Evolutionary conservation across 2,888 invertebrate genomes (phyloP).

Genomic region (Choreutis nemorana): DNA sequence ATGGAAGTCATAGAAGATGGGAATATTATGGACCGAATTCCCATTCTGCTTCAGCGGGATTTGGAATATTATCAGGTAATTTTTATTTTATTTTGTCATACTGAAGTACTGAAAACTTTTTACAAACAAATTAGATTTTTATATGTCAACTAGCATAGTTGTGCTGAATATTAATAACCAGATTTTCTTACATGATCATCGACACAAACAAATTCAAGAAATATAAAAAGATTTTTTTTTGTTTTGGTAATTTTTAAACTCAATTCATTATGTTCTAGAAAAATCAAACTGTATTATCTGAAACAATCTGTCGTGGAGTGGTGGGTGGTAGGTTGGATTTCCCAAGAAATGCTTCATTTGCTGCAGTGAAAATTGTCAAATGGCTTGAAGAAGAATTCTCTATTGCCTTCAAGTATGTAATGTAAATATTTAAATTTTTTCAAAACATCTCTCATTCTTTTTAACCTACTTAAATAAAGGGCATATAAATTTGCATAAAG

Average conservation of each 20-base stretch:
- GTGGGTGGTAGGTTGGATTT: slow-evolving; percentile 84
- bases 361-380: slow-evolving; percentile 81
- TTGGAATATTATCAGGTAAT: slow-evolving; percentile 83
- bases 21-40: slow-evolving; percentile 86
- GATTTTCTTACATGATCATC: too few relatives aligned
- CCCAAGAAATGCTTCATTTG: slow-evolving; percentile 84
- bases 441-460: too few relatives aligned
- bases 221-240: too few relatives aligned
- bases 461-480: too few relatives aligned
- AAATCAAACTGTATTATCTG: slow-evolving; percentile 79
- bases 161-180: too few relatives aligned
- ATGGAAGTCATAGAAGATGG: slow-evolving; percentile 94
- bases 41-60: slow-evolving; percentile 82
- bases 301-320: slow-evolving; percentile 79
- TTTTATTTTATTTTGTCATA: slow-evolving; percentile 1
- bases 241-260: too few relatives aligned
- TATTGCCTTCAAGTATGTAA: slow-evolving; percentile 73
- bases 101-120: not conserved
- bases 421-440: not conserved
- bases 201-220: too few relatives aligned
- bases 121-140: slow-evolving; percentile 3
- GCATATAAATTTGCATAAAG: too few relatives aligned
- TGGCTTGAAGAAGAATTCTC: slow-evolving; percentile 88
- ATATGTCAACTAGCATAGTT: not conserved
- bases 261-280: slow-evolving; percentile 45